Evolutionary conservation across 2,888 invertebrate species (phyloP).

Genomic region (Rhyacophila evoluta): DNA sequence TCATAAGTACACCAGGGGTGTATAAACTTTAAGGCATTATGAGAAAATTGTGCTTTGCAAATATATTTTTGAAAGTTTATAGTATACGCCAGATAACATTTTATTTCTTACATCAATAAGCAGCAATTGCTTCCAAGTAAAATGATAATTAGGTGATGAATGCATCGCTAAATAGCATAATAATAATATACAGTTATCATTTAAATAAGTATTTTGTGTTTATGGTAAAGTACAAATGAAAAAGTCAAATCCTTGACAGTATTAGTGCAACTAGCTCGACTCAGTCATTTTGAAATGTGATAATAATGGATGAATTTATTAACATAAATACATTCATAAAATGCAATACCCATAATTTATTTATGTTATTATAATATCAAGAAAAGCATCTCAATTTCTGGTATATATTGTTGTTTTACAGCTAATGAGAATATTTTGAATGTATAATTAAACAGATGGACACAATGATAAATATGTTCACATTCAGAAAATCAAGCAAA

Average conservation of each 20-base stretch:
- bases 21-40: background rate
- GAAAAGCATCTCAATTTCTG: background rate
- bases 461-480: too few species aligned
- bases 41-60: background rate
- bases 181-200: background rate
- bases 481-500: too few species aligned
- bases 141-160: background rate
- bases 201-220: background rate
- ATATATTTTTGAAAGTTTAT: background rate
- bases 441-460: too few species aligned
- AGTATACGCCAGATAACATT: background rate
- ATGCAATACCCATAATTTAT: background rate
- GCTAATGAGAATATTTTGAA: background rate
- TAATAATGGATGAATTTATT: background rate
- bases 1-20: background rate
- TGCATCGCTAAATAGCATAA: background rate
- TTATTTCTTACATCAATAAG: background rate
- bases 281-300: conserved; percentile 18
- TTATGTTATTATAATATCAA: background rate
- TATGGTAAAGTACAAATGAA: background rate
- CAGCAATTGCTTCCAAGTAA: background rate
- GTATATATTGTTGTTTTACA: background rate
- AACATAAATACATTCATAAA: background rate
- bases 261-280: background rate
- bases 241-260: background rate